Base-by-base conservation (phyloP, 2,113 vertebrate genomes). In the Serinus canaria region DNA sequence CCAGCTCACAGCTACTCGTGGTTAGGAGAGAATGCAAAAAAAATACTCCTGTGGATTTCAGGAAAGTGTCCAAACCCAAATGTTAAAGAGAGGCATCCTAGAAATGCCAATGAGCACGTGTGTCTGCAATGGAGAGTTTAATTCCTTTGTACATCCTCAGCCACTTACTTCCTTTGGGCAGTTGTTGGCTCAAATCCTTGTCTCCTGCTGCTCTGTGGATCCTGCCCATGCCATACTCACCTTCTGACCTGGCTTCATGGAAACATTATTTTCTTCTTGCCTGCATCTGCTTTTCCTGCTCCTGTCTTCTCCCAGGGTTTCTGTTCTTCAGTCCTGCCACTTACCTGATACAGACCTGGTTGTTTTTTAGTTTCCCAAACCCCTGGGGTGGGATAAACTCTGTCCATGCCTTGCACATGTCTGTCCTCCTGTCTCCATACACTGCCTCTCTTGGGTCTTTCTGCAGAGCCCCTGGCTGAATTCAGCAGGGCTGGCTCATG, bases 1-100 rank as follows among this genome's bases (percentile, higher is more conserved):
- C 9, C 3, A 3, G 39, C 5, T 3, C 2, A 1, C 62, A 56
- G 49, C 33, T 15, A 2, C 1, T 2, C 8, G 33, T 3, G 4
- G 6, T 16, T 53, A 19, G 27, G 24, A 35, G 6, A 17, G 15
- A 53, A 13, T 0, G 3, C 16, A 39, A n/a, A 58, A 56, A 16
- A 23, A 31, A 37, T 12, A 13, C 5, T 64, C 9, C 55, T 19
- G 28, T 20, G 55, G 49, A 24, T 52, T 80, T 89, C 55, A 53
- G 73, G 49, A 4, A 49, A 58, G 78, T 27, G 7, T 20, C 68
- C 1, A 10, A 77, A 60, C 5, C 39, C 49, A 35, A 70, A 50
- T 8, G 14, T 39, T 63, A 37, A 62, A 17, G 66, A 53, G 46
- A 59, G 22, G 59, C 69, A 30, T 22, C 60, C 39, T 30, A 46